Evolutionary conservation across 2,797 vertebrate species (phyloP), one percentile per base, ranked within the genome.

Genomic region (Salmo trutta): DNA sequence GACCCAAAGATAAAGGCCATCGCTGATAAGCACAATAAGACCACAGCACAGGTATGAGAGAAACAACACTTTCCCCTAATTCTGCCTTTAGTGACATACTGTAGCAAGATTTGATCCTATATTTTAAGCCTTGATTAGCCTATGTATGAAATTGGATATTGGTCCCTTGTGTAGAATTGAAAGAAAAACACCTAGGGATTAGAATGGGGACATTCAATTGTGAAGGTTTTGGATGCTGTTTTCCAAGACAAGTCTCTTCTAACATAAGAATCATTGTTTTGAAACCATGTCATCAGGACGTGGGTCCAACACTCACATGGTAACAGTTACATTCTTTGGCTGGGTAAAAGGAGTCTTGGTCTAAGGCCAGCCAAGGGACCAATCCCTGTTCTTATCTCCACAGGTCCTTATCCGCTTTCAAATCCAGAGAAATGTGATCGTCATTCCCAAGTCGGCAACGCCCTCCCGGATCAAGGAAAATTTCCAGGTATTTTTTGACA

Each of bases 391-490:
- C 10, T 53, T 53, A 1, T 17, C 14, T 16, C 41, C 64, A 36
- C 77, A 98, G 96, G 89, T 98, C 86, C 91, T 98, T 76, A 93
- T 98, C 84, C 92, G 92, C 5, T 97, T 97, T 89, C 96, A 96
- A 10, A 92, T 95, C 77, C 95, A 99, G 90, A 97, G 97, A 77
- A 95, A 96, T 0, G 86, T 96, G 79, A 81, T 91, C 0, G 96
- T 95, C 73, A 92, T 98, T 79, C 93, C 94, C 2, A 98, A 97
- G 86, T 97, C 97, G 0, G 68, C 90, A 21, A 96, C 91, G 0
- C 93, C 95, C 0, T 84, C 89, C 54, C 91, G 93, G 31, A 95
- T 98, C 88, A 91, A 88, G 82, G 95, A 97, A 83, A 97, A 98
- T 68, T 84, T 94, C 77, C 84, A 97, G 95, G 97, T 95, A 88